A percentile compares a stretch with the other conserved stretches of the same genome.
Conservation (phyloP, 1,140 invertebrate genomes). For the Trichoplusia ni region DNA sequence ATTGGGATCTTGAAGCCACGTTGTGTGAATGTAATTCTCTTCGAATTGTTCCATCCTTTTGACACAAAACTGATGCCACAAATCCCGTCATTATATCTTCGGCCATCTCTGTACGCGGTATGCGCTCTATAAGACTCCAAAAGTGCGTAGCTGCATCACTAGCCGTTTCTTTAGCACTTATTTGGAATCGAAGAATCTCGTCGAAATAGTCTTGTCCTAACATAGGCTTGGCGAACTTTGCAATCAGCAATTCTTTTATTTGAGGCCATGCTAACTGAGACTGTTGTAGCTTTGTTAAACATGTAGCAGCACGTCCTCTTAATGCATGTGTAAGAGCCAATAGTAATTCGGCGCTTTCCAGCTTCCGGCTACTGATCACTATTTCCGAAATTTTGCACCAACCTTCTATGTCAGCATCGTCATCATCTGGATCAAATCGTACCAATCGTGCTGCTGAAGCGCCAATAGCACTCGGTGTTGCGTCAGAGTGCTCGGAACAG, state of each 20-base stretch:
- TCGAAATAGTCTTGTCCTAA: too few species aligned
- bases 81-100: conserved; percentile 36
- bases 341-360: conserved; percentile 30
- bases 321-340: conserved; percentile 33
- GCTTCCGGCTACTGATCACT: conserved; percentile 13
- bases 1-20: conserved; percentile 25
- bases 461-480: too few species aligned
- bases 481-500: too few species aligned
- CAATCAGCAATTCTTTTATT: conserved; percentile 36
- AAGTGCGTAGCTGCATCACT: conserved; percentile 36
- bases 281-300: conserved; percentile 31
- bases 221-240: too few species aligned
- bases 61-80: conserved; percentile 30
- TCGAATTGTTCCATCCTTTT: conserved; percentile 31
- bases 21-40: conserved; percentile 30
- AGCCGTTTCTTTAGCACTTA: too few species aligned
- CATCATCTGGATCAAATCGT: conserved; percentile 28
- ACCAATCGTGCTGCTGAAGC: conserved; percentile 23
- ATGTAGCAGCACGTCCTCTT: conserved; percentile 32
- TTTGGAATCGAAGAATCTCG: too few species aligned
- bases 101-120: conserved; percentile 33
- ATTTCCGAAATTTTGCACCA: conserved; percentile 35
- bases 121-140: conserved; percentile 31
- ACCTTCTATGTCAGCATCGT: conserved; percentile 32
- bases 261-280: conserved; percentile 33